A percentile compares a stretch with the other conserved stretches of the same genome.
phyloP scores from a whole-genome alignment of 2,113 vertebrate species.

The Candoia aspera region DNA sequence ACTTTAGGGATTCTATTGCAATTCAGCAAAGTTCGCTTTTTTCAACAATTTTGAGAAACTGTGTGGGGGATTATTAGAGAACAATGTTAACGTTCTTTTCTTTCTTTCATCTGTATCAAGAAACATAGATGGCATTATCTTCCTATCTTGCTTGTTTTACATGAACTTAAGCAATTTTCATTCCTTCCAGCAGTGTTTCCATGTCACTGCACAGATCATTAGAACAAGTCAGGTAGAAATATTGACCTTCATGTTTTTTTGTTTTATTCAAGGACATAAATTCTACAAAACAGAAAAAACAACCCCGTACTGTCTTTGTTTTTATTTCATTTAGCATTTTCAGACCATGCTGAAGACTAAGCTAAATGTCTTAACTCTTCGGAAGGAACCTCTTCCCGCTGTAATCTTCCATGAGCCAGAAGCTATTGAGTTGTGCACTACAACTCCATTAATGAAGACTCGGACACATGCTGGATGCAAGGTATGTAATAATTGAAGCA shows the following conservation, averaged over 20 bases:
- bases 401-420: conserved; percentile 98
- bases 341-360: conserved; percentile 99
- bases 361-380: conserved; percentile 95
- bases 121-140: background rate
- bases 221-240: conserved; percentile 20
- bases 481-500: conserved; percentile 71
- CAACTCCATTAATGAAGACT: conserved; percentile 87
- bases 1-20: background rate
- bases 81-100: background rate
- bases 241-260: conserved; percentile 24
- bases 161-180: conserved; percentile 21
- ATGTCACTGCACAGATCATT: conserved; percentile 15
- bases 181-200: conserved; percentile 1
- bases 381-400: conserved; percentile 92
- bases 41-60: background rate
- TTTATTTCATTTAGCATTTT: conserved; percentile 85
- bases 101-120: background rate
- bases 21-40: background rate
- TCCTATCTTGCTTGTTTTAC: background rate
- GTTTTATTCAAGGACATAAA: conserved; percentile 25
- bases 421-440: conserved; percentile 95
- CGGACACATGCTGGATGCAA: conserved; percentile 90
- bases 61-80: background rate
- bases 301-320: conserved; percentile 8
- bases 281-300: background rate